phyloP scores from a whole-genome alignment of 2,888 invertebrate genomes.

The Drosophila tripunctata region DNA sequence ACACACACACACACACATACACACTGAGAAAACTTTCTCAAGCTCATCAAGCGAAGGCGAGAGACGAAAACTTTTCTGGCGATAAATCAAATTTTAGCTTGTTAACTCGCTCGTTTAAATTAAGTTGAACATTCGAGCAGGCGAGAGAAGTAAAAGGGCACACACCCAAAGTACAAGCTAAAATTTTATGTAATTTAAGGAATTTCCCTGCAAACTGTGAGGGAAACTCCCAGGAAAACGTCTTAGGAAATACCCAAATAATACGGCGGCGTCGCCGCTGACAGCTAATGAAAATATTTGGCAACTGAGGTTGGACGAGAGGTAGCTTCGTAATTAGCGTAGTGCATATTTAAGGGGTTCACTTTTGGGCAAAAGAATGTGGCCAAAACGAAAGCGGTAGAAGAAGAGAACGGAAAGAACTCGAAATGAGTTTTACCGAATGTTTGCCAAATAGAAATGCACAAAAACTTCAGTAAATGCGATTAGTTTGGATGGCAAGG shows the following conservation, averaged over 20 bases:
- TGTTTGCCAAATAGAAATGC: constrained; percentile 9
- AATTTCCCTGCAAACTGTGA: constrained; percentile 30
- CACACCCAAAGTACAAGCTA: constrained; percentile 7
- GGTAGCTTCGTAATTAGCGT: constrained; percentile 40
- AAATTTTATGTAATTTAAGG: constrained; percentile 56
- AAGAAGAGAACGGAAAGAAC: background rate
- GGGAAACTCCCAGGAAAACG: background rate
- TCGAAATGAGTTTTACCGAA: constrained; percentile 1
- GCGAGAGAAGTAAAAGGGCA: constrained; percentile 3
- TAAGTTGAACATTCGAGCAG: constrained; percentile 62
- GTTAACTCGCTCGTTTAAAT: constrained; percentile 73
- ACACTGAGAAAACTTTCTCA: constrained; percentile 27
- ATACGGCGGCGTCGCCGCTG: constrained; percentile 23
- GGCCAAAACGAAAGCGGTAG: background rate
- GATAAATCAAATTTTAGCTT: constrained; percentile 73
- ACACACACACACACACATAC: background rate
- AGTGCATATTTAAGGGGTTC: constrained; percentile 8
- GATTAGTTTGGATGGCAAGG: constrained; percentile 1
- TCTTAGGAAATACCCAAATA: constrained; percentile 10
- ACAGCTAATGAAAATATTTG: constrained; percentile 66
- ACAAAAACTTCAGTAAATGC: constrained; percentile 15
- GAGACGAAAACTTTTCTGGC: constrained; percentile 44
- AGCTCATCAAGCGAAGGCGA: constrained; percentile 42
- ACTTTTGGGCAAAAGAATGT: background rate
- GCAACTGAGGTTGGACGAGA: constrained; percentile 14